Evolutionary conservation across 2,888 invertebrate genomes (phyloP).

Genomic region (Xanthorhoe designata): DNA sequence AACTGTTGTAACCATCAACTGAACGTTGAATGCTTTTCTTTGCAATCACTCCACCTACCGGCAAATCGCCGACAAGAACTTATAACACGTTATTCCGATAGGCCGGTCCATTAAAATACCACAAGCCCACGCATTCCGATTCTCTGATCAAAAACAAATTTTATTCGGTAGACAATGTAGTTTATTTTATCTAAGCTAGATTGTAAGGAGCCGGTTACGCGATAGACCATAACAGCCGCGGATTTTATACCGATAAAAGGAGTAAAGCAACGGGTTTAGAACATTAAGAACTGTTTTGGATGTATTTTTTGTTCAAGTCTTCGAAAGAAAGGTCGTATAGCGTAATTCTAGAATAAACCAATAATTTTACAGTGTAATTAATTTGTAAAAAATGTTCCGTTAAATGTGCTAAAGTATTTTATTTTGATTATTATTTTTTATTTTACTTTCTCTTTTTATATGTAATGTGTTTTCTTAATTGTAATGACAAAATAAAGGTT

Average conservation of each 20-base stretch:
- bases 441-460: too few relatives aligned
- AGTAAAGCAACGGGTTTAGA: constrained; percentile 41
- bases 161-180: constrained; percentile 47
- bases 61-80: constrained; percentile 38
- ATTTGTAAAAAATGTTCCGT: neutral
- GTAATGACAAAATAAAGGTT: too few relatives aligned
- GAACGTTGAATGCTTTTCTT: constrained; percentile 28
- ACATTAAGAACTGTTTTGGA: constrained; percentile 40
- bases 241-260: constrained; percentile 52
- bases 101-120: constrained; percentile 69
- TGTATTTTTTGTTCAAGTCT: constrained; percentile 39
- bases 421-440: too few relatives aligned
- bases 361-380: neutral
- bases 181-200: constrained; percentile 37
- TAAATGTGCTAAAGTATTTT: too few relatives aligned
- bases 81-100: constrained; percentile 49
- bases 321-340: neutral
- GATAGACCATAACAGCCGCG: constrained; percentile 52
- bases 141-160: constrained; percentile 49
- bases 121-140: constrained; percentile 55
- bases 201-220: constrained; percentile 46
- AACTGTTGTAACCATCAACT: neutral
- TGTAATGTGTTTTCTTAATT: too few relatives aligned
- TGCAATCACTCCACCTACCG: constrained; percentile 32
- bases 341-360: neutral